Base-by-base conservation (phyloP, 2,113 vertebrate genomes). In the Balaenoptera acutorostrata region DNA sequence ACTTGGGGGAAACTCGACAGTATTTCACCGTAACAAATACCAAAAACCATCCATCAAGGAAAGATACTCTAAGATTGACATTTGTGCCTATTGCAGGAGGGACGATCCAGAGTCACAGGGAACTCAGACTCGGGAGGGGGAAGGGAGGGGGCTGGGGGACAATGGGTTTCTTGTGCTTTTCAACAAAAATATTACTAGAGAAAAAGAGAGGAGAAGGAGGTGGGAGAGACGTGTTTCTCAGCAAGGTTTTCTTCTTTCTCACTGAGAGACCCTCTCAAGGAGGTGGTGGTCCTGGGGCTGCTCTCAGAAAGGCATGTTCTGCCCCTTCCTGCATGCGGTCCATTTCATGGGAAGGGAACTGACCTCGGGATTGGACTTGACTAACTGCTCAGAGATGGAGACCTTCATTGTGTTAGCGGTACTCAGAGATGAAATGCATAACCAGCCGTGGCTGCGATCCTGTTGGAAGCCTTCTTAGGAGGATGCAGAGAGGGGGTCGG, bases 171-270 rank as follows among this genome's bases (percentile, higher is more conserved):
- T 96, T 97, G 95, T 97, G 96, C 88, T 97, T 97, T 97, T 96
- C 97, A 90, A 61, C 89, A 90, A 75, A 97, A 98, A 93, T 85
- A 90, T 97, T 95, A 96, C 95, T 87, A 92, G 97, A 92, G 96
- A 93, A 93, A 97, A 95, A 91, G 25, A 3, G 17, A n/a, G 23
- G 31, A 36, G 36, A 27, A 55, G 14, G 5, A 66, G 29, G 2
- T 0, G 41, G 94, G 81, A 94, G 95, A 95, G 97, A 69, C 29
- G 0, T 96, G 96, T 92, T 97, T 97, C 96, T 92, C 93, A 95
- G 97, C 93, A 91, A 98, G 95, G 14, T 21, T 36, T 17, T 2
- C 41, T 68, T 92, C 21, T 96, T 90, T 97, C 97, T 98, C 94
- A 90, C 97, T 74, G 96, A 97, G 64, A 85, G 74, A 96, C 96